Evolutionary conservation across 1,140 invertebrate genomes (phyloP), one percentile per base, ranked within the genome.

Genomic region (Lerema accius): DNA sequence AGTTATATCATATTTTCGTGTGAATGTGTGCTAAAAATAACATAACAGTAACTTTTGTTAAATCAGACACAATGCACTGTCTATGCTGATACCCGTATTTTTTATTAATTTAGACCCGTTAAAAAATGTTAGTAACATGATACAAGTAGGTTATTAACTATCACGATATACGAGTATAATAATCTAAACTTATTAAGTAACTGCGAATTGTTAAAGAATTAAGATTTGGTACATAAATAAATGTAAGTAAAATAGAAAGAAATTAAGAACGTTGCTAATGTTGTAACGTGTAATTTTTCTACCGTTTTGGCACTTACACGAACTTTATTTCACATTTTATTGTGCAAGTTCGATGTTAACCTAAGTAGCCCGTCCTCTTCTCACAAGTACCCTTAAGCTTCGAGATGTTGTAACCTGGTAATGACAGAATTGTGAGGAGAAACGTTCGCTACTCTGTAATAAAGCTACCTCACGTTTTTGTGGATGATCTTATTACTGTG

Each of bases 381-480:
- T 4, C 10, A 42, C 17, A 40, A 63, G 42, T 48, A 37, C 35
- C 42, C 48, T 35, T 53, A 45, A 53, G 15, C 55, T 55, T 59
- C 23, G 19, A 35, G 65, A 63, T 82, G 72, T 76, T 70, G 72
- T 73, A 80, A 82, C 72, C 71, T 75, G 72, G 58, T 82, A 82
- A 80, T 78, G 74, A 73, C 67, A 71, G 75, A 66, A 80, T 79
- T 76, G 72, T 76, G 71, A 71, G 67, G 67, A 69, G 55, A 65
- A 75, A 65, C 65, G 71, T 28, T 59, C 15, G n/a, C 43, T 46
- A 37, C 42, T 14, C 17, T 59, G 42, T 63, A 68, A 80, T 74
- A 79, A 80, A 60, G 67, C 67, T 73, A 42, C 69, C 79, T 86
- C 80, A 86, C 83, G 78, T 86, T 86, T 86, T 86, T 84, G 76